Base-by-base conservation (phyloP, 2,888 invertebrate genomes). In the Atrina japonica region DNA sequence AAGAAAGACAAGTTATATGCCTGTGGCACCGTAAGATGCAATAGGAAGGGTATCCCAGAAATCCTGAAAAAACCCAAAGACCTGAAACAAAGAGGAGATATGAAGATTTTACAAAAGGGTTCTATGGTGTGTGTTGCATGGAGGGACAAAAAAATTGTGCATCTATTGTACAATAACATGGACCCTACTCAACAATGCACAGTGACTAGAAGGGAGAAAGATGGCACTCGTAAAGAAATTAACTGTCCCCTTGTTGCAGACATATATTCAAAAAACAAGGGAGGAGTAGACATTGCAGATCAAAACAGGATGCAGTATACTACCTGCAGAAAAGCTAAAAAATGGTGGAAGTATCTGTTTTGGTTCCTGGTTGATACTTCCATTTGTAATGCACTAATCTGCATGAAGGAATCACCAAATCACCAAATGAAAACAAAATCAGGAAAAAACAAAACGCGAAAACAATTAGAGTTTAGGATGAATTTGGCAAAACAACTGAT, bases 241-340 rank as follows among this genome's bases (percentile, higher is more conserved):
- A 43, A 43, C 3, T 41, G 53, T 41, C 55, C 65, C 29, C 16
- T 56, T 21, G 55, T 56, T n/a, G 53, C 55, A 9, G 55, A 65
- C n/a, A 29, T 23, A 16, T 65, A 65, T 18, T 45, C 55, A 18
- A 56, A 45, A 65, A 55, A 25, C 29, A 65, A 55, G 55, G 53
- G 53, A 55, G 65, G 65, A 21, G 65, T 65, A 35, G 65, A 55
- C 21, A 18, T 55, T 1, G 55, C 65, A 2, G 30, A 65, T 21
- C 65, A 65, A 29, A 45, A 55, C 27, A 35, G 35, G 11, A 35
- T 35, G 35, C 35, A 35, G 11, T 11, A 35, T 35, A 11, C 35
- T n/a, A n/a, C n/a, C n/a, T n/a, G n/a, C n/a, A n/a, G n/a, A n/a
- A n/a, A n/a, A n/a, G n/a, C n/a, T n/a, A n/a, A n/a, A n/a, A n/a